Conservation (phyloP, 2,797 vertebrate genomes). For the Lepus oiostolus region DNA sequence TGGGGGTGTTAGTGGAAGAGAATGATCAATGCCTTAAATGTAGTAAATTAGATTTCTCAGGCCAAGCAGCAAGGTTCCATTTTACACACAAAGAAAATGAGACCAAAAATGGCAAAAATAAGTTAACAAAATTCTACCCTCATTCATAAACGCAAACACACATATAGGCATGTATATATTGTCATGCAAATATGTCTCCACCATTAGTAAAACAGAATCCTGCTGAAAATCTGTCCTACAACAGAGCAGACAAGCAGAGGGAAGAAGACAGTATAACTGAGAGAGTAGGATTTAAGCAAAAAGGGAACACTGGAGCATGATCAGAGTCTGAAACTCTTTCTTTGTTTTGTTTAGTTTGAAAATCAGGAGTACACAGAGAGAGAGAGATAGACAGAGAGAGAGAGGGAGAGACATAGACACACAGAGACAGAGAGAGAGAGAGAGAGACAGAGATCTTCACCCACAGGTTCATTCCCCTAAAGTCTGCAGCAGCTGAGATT, state of each 20-base stretch:
- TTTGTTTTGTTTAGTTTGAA: no score
- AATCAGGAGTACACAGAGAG: no score
- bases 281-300: no score
- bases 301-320: no score
- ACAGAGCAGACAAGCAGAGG: neutral
- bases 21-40: conserved; percentile 26
- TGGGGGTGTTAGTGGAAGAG: neutral
- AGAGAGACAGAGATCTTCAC: no score
- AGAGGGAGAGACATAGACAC: no score
- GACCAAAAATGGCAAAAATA: neutral
- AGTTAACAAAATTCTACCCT: neutral
- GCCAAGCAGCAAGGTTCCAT: neutral
- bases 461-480: no score
- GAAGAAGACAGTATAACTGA: neutral
- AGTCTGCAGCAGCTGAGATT: no score
- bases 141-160: no score
- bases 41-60: conserved; percentile 1
- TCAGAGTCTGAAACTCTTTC: no score
- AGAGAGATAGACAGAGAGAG: no score
- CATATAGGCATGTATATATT: accelerated
- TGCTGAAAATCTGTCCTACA: neutral
- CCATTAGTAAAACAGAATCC: neutral
- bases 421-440: no score
- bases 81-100: neutral
- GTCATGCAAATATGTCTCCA: neutral